Conservation (phyloP, 2,888 invertebrate species). For the Acrocyrtus sp. region DNA sequence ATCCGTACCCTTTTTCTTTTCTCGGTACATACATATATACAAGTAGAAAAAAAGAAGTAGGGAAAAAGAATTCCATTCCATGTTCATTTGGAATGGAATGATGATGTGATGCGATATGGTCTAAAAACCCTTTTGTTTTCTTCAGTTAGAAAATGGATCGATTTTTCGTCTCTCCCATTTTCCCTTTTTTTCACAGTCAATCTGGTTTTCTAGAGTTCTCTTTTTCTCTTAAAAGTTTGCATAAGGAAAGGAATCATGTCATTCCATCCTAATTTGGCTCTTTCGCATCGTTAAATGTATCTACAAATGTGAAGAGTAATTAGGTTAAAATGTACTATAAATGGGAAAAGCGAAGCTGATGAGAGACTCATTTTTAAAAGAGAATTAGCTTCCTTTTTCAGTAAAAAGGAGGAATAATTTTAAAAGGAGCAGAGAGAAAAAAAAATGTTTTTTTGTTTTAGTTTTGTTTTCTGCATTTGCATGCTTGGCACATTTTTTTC, state of each 20-base stretch:
- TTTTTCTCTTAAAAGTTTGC: too few species aligned
- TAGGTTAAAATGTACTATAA: slow-evolving; percentile 17
- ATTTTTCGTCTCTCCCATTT: slow-evolving; percentile 9
- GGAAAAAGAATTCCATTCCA: not conserved
- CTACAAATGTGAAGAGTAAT: slow-evolving; percentile 3
- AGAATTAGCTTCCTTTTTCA: too few species aligned
- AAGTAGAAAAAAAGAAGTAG: not conserved
- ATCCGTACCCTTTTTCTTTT: not conserved
- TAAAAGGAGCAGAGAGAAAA: too few species aligned
- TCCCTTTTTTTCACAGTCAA: slow-evolving; percentile 2
- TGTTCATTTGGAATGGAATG: not conserved
- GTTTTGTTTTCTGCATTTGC: not conserved
- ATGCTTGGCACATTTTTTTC: not conserved
- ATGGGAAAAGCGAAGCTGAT: too few species aligned
- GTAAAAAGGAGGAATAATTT: too few species aligned
- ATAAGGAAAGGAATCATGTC: too few species aligned
- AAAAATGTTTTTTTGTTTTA: too few species aligned
- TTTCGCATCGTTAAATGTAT: not conserved
- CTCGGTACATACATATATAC: not conserved
- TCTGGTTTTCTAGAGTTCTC: not conserved
- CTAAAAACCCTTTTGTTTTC: not conserved
- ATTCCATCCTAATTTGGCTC: not conserved
- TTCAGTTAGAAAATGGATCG: not conserved
- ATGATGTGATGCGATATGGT: not conserved
- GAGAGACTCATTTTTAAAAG: too few species aligned